Conservation (phyloP, 2,888 invertebrate species). For the Troilus luridus region DNA sequence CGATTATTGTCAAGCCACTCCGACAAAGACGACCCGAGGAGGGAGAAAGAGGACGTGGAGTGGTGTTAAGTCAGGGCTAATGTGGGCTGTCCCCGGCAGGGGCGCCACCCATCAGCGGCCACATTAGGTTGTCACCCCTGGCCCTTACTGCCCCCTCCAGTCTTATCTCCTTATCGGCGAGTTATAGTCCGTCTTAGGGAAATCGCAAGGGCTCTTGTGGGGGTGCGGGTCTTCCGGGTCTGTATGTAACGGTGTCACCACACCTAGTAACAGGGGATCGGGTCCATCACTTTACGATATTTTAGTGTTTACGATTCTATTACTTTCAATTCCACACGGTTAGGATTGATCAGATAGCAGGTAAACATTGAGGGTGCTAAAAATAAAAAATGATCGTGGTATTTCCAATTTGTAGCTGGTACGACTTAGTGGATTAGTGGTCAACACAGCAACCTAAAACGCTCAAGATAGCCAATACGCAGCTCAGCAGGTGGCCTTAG, state of each 20-base stretch:
- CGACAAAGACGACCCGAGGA: too few species aligned
- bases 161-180: conserved; percentile 4
- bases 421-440: too few species aligned
- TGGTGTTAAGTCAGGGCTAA: conserved; percentile 43
- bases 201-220: neutral
- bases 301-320: too few species aligned
- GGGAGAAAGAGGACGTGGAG: conserved; percentile 11
- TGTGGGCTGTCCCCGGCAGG: conserved; percentile 19
- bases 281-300: neutral
- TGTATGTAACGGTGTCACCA: neutral
- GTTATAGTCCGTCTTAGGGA: conserved; percentile 38
- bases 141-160: conserved; percentile 20
- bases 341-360: neutral
- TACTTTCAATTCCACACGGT: neutral
- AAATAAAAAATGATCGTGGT: too few species aligned
- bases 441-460: too few species aligned
- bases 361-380: too few species aligned
- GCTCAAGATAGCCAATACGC: too few species aligned
- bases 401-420: too few species aligned
- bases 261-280: neutral
- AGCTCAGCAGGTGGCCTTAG: too few species aligned
- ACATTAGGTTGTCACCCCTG: neutral
- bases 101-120: neutral
- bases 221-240: neutral
- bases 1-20: neutral